Evolutionary conservation across 2,797 vertebrate genomes (phyloP), one percentile per base, ranked within the genome.

Genomic region (Rousettus madagascariensis): DNA sequence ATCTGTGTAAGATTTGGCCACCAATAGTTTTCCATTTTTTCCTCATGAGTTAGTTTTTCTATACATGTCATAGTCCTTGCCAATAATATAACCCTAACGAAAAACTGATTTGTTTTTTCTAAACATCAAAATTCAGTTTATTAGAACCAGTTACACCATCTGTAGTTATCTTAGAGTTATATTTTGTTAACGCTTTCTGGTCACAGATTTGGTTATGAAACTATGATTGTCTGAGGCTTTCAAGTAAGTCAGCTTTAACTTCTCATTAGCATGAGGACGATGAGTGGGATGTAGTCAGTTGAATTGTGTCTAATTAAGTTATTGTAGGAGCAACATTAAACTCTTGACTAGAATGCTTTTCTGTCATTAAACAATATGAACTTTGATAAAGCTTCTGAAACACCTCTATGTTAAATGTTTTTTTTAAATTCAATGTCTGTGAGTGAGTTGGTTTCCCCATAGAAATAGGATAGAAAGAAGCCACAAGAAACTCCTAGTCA

Each of bases 21-120:
- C 24, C 16, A 86, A 28, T 5, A 36, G 22, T 74, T 57, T 84
- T 86, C 4, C 4, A 16, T 55, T 84, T 85, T 19, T 57, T 77
- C 57, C 53, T 49, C 49, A 8, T 20, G 24, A 72, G 6, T 77
- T 93, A 80, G 3, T 68, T 78, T 83, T 61, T 74, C 72, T 89
- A 28, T 82, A 86, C 61, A 74, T 51, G 51, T 33, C 13, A 3
- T 22, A 53, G 49, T 69, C 7, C 4, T 83, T 91, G 46, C 19
- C 8, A 24, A 92, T 89, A 82, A 89, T 33, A 77, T 12, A 92
- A 79, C 20, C 17, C 93, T 30, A 4, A 78, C 19, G n/a, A 71
- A 95, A 71, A 65, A 38, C 3, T 59, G 53, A 38, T 17, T 91
- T 78, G 19, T 19, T 93, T 97, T 97, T 95, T 69, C 74, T 88